Percentiles rank a stretch among this genome's conserved stretches.
These are phyloP conservation scores for Acronicta leporina DNA, from an alignment of 2,888 invertebrate genomes.

Conservation along the genomic window DNA sequence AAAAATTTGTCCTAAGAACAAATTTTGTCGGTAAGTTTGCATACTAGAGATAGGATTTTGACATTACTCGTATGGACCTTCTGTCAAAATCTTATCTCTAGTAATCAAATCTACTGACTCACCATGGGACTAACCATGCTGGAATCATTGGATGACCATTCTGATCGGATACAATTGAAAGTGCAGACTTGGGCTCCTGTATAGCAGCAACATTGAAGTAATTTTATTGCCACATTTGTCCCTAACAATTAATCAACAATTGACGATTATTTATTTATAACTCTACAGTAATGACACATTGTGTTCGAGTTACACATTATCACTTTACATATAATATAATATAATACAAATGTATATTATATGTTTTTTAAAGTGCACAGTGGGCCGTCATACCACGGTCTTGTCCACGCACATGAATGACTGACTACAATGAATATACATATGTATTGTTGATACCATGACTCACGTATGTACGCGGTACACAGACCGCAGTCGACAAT, in stretches of 20 bases:
- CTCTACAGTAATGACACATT: conserved; percentile 35
- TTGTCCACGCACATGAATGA: conserved; percentile 49
- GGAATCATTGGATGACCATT: too few species aligned
- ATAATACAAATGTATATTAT: conserved; percentile 20
- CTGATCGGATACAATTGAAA: too few species aligned
- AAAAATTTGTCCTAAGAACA: too few species aligned
- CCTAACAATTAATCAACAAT: conserved; percentile 5
- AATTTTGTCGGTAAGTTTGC: too few species aligned
- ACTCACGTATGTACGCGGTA: conserved; percentile 32
- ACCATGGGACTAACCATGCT: too few species aligned
- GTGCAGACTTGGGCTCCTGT: too few species aligned
- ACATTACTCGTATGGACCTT: too few species aligned
- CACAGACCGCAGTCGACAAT: conserved; percentile 20
- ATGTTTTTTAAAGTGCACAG: conserved; percentile 29
- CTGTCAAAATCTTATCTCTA: too few species aligned
- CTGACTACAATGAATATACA: conserved; percentile 28
- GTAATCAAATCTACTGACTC: too few species aligned
- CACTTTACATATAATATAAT: conserved; percentile 1
- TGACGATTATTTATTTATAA: conserved; percentile 24
- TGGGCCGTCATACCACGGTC: conserved; percentile 15
- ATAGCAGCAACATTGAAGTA: too few species aligned
- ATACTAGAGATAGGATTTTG: too few species aligned
- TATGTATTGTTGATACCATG: conserved; percentile 50
- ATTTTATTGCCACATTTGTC: conserved; percentile 7
- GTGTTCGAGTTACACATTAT: conserved; percentile 15